A percentile compares a stretch with the other conserved stretches of the same genome.
phyloP scores from a whole-genome alignment of 2,113 vertebrate genomes.

The Ctenomys sociabilis region DNA sequence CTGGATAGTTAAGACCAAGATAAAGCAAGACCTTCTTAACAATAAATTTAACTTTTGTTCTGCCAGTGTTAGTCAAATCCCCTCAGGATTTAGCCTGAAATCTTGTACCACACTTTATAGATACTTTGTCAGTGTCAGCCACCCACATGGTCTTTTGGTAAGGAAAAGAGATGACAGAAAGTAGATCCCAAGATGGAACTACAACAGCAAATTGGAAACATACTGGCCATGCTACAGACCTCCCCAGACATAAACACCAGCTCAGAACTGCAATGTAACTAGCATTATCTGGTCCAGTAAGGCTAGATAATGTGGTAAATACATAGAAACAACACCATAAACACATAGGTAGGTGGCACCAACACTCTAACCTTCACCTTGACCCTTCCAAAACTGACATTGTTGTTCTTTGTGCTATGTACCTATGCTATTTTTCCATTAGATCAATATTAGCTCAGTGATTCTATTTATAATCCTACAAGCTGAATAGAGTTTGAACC shows the following conservation, averaged over 20 bases:
- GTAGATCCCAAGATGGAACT: neutral
- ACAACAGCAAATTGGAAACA: neutral
- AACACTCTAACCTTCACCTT: neutral
- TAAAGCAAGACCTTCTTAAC: too few species aligned
- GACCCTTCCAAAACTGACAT: neutral
- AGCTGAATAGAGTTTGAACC: neutral
- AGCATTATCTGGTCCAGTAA: neutral
- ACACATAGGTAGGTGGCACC: neutral
- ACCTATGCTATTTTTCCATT: neutral
- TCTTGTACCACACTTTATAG: too few species aligned
- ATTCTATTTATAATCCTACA: neutral
- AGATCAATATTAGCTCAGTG: neutral
- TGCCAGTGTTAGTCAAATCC: too few species aligned
- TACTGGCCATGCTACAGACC: neutral
- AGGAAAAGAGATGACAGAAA: neutral
- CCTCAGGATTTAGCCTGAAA: too few species aligned
- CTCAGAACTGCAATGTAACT: neutral
- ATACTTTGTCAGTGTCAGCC: too few species aligned
- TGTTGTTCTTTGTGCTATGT: neutral
- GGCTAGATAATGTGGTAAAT: neutral
- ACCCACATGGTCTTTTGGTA: neutral
- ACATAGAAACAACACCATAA: neutral
- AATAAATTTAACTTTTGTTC: too few species aligned
- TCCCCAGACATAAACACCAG: neutral
- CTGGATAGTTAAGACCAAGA: too few species aligned